These are phyloP conservation scores for Plotosus lineatus DNA, from an alignment of 2,113 vertebrate species.

Conservation along the genomic window DNA sequence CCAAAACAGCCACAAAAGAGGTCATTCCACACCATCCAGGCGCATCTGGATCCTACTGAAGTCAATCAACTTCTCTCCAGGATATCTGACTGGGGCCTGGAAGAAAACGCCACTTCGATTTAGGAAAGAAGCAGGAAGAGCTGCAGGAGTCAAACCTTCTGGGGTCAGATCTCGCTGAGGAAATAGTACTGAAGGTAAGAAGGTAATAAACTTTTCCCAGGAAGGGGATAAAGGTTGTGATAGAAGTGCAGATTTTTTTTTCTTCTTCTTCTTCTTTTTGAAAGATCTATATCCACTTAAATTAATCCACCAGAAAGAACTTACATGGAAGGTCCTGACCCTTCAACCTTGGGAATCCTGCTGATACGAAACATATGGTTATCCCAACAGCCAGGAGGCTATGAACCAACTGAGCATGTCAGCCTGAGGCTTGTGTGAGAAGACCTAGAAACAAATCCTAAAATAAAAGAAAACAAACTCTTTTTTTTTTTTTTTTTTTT, in stretches of 20 bases:
- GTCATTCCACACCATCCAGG: slow-evolving; percentile 4
- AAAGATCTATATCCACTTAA: slow-evolving; percentile 42
- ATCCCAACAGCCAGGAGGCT: neutral
- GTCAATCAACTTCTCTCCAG: slow-evolving; percentile 43
- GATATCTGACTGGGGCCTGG: slow-evolving; percentile 40
- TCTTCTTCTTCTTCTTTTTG: too few species aligned
- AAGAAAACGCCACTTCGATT: slow-evolving; percentile 38
- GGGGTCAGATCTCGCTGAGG: slow-evolving; percentile 22
- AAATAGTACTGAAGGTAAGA: slow-evolving; percentile 1
- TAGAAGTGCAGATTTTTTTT: slow-evolving; percentile 22
- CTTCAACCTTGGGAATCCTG: neutral
- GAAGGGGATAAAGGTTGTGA: slow-evolving; percentile 14
- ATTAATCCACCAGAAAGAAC: slow-evolving; percentile 45
- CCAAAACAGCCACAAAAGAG: slow-evolving; percentile 4
- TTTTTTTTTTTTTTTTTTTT: too few species aligned
- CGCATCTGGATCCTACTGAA: slow-evolving; percentile 24
- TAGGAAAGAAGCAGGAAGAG: slow-evolving; percentile 32
- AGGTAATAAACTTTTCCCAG: slow-evolving; percentile 40
- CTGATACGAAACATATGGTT: slow-evolving; percentile 14
- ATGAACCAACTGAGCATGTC: neutral
- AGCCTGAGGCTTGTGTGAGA: neutral
- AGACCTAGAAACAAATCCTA: neutral
- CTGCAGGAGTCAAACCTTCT: slow-evolving; percentile 44
- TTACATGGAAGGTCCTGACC: neutral
- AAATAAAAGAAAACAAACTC: neutral